A percentile compares a stretch with the other conserved stretches of the same genome.
Conservation (phyloP, 2,797 vertebrate species). For the Ceryle rudis region DNA sequence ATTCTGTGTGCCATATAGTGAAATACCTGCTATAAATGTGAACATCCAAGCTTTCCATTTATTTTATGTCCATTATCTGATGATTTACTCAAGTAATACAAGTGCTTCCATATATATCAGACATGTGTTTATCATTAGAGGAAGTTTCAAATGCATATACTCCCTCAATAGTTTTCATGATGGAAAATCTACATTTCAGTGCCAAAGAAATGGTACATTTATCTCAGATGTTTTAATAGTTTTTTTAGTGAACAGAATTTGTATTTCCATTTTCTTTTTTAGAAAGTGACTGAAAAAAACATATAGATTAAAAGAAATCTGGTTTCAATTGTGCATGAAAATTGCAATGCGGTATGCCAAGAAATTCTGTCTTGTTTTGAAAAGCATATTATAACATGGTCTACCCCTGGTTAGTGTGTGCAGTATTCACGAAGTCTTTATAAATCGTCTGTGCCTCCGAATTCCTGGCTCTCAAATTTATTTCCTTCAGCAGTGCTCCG, state of each 20-base stretch:
- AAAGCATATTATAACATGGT: neutral
- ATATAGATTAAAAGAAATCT: neutral
- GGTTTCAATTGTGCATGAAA: neutral
- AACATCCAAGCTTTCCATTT: neutral
- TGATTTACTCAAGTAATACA: neutral
- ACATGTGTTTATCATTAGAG: neutral
- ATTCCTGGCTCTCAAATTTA: neutral
- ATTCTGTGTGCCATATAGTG: neutral
- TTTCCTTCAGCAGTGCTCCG: neutral
- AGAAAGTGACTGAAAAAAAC: constrained; percentile 32
- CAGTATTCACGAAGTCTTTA: neutral
- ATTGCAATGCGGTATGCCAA: neutral
- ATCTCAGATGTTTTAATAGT: constrained; percentile 15
- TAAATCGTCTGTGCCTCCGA: neutral
- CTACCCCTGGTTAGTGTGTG: neutral
- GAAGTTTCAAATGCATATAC: neutral
- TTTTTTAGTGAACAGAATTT: constrained; percentile 20
- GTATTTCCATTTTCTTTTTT: constrained; percentile 35
- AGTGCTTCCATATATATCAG: neutral
- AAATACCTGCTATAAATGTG: neutral
- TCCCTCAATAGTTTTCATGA: neutral
- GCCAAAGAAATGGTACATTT: constrained; percentile 5
- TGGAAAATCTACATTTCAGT: neutral
- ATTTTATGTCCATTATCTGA: neutral
- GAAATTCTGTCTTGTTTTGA: constrained; percentile 16